Percentiles rank a stretch among this genome's conserved stretches.
phyloP scores from a whole-genome alignment of 2,797 vertebrate species.

The Phrynocephalus guinanensis region DNA sequence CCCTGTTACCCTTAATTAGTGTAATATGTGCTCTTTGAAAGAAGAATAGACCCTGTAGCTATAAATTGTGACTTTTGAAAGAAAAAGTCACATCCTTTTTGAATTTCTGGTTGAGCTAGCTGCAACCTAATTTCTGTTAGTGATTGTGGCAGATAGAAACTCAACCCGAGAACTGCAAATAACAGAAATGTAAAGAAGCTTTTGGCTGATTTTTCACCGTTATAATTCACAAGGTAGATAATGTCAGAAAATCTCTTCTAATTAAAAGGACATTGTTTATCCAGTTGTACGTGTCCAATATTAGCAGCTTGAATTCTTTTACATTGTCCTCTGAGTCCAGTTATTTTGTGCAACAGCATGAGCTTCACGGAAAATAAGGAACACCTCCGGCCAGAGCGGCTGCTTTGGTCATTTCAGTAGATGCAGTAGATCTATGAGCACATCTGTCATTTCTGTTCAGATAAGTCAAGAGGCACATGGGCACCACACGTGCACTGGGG shows the following conservation, averaged over 20 bases:
- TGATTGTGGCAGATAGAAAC: conserved; percentile 39
- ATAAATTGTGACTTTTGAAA: conserved; percentile 66
- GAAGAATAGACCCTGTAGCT: conserved; percentile 58
- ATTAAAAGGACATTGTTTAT: not conserved
- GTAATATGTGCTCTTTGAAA: conserved; percentile 58
- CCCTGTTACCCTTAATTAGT: conserved; percentile 68
- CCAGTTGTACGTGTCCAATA: not conserved
- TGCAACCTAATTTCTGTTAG: conserved; percentile 50
- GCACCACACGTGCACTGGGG: not conserved
- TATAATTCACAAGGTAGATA: conserved; percentile 12
- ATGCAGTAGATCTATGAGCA: not conserved
- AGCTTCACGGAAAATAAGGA: not conserved
- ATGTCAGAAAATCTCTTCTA: conserved; percentile 20
- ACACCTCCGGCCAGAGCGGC: not conserved
- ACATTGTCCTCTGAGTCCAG: not conserved
- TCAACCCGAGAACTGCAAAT: conserved; percentile 33
- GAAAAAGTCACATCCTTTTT: conserved; percentile 63
- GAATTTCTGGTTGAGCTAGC: conserved; percentile 62
- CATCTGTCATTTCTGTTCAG: conserved; percentile 1
- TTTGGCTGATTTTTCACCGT: conserved; percentile 20
- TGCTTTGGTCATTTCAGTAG: not conserved
- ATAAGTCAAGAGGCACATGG: not conserved
- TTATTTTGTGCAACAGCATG: not conserved
- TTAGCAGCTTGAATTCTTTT: conserved; percentile 18
- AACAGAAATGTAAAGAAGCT: not conserved